These are phyloP conservation scores for Arctia plantaginis DNA, from an alignment of 2,888 invertebrate species.

Conservation along the genomic window DNA sequence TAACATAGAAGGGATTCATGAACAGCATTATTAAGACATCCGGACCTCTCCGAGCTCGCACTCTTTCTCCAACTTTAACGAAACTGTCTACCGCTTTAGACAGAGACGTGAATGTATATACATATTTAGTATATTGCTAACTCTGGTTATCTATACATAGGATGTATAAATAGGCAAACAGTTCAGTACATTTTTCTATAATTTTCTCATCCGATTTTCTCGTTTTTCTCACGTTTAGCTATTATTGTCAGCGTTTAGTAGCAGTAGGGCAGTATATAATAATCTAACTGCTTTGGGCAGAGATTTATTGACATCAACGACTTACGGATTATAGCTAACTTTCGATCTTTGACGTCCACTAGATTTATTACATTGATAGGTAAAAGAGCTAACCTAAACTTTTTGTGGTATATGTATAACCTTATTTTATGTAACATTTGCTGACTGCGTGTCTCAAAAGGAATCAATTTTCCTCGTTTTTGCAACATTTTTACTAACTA, in stretches of 20 bases:
- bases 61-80: no score
- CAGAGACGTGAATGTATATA: background rate
- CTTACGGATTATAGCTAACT: background rate
- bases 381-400: background rate
- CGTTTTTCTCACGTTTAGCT: background rate
- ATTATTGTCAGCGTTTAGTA: background rate
- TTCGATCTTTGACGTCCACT: background rate
- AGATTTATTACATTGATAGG: background rate
- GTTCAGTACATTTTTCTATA: background rate
- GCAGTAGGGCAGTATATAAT: background rate
- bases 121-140: background rate
- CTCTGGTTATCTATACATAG: background rate
- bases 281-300: background rate
- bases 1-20: background rate
- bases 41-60: background rate
- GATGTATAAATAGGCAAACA: background rate
- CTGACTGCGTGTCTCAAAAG: no score
- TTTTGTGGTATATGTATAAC: background rate
- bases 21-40: background rate
- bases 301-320: background rate
- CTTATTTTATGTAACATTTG: background rate
- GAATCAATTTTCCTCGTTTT: no score
- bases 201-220: background rate
- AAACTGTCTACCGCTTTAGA: background rate
- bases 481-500: no score